These are phyloP conservation scores for Enteromius anoplus DNA, from an alignment of 2,797 vertebrate genomes.

Conservation along the genomic window DNA sequence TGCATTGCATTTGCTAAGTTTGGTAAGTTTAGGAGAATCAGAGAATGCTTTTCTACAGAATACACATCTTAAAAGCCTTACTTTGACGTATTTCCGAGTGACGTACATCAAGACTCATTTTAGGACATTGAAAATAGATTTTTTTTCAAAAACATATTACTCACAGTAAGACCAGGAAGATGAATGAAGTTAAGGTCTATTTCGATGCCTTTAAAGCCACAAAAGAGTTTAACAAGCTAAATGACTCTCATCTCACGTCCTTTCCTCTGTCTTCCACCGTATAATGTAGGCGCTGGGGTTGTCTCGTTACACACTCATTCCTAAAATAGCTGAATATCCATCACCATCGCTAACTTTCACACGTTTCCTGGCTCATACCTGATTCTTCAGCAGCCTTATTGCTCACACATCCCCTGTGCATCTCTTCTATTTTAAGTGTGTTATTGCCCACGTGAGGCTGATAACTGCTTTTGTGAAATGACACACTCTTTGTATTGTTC, in stretches of 20 bases:
- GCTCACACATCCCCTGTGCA: neutral
- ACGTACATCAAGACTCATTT: neutral
- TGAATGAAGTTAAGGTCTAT: neutral
- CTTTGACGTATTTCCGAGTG: neutral
- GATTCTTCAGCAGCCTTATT: neutral
- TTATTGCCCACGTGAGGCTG: neutral
- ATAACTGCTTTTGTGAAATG: neutral
- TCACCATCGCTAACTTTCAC: conserved; percentile 33
- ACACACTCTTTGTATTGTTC: conserved; percentile 9
- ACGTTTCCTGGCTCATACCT: conserved; percentile 43
- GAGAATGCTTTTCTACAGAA: neutral
- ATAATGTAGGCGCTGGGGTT: conserved; percentile 72
- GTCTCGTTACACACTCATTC: conserved; percentile 66
- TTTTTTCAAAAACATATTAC: too few relatives aligned
- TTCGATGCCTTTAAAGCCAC: neutral
- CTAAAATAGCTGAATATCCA: conserved; percentile 66
- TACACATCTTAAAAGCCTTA: neutral
- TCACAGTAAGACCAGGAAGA: neutral
- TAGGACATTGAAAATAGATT: neutral
- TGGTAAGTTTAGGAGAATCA: neutral
- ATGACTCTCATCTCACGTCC: neutral
- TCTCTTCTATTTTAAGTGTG: neutral
- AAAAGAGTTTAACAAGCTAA: neutral
- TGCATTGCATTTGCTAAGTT: neutral
- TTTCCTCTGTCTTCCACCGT: conserved; percentile 46